These are phyloP conservation scores for Spinus olivaceus DNA, from an alignment of 2,797 vertebrate species.

Conservation along the genomic window DNA sequence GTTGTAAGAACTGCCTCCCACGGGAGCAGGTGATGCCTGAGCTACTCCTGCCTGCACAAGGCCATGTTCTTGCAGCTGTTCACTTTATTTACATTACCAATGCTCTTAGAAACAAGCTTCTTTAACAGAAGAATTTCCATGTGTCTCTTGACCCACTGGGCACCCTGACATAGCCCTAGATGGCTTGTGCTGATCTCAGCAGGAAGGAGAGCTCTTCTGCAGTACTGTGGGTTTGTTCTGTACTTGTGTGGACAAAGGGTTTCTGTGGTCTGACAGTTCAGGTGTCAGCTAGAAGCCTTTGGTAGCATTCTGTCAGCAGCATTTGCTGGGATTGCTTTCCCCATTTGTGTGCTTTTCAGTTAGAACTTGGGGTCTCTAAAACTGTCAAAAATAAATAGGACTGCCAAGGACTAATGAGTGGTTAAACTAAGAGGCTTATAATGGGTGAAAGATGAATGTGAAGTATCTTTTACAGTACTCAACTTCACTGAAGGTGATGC, in stretches of 20 bases:
- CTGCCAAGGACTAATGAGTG: not conserved
- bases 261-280: not conserved
- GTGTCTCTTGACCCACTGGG: not conserved
- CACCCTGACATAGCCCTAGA: accelerated
- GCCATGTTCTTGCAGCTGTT: not conserved
- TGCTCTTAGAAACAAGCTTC: not conserved
- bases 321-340: not conserved
- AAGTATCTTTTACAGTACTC: not conserved
- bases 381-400: not conserved
- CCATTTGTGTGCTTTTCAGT: not conserved
- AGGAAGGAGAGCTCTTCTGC: not conserved
- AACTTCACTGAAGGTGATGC: not conserved
- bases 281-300: not conserved
- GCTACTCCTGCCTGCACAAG: not conserved
- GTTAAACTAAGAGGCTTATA: not conserved
- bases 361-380: not conserved
- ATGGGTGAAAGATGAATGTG: not conserved
- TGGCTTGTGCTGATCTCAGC: not conserved
- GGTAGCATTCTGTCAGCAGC: not conserved
- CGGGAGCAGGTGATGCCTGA: not conserved
- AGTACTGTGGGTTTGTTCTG: not conserved
- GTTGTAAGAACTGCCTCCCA: not conserved
- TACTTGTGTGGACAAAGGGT: accelerated
- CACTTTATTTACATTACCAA: not conserved
- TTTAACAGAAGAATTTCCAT: not conserved